Conservation (phyloP, 2,797 vertebrate species). For the Chelidonichthys spinosus region DNA sequence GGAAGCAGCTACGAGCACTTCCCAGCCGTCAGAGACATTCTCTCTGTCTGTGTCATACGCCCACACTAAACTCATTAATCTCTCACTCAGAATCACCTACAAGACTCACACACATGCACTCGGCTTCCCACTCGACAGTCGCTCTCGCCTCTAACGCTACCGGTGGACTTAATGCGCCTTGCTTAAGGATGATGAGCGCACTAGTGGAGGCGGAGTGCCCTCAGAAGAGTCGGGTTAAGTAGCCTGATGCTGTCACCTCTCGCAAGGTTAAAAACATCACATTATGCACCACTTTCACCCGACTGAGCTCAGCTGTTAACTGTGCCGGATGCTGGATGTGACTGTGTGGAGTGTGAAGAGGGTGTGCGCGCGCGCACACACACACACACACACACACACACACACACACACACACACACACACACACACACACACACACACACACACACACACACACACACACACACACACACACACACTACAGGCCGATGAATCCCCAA, state of each 20-base stretch:
- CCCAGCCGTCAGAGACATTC: constrained; percentile 2
- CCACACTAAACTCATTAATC: constrained; percentile 50
- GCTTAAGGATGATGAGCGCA: constrained; percentile 66
- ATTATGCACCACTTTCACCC: constrained; percentile 64
- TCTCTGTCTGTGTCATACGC: constrained; percentile 19
- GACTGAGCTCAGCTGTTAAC: constrained; percentile 44
- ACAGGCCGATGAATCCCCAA: constrained; percentile 41
- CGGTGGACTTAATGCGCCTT: constrained; percentile 66
- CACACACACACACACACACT: constrained; percentile 9
- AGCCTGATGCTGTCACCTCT: constrained; percentile 62
- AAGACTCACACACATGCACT: constrained; percentile 49
- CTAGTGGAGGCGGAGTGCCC: constrained; percentile 61
- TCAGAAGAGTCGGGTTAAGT: constrained; percentile 68
- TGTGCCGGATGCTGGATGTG: constrained; percentile 39
- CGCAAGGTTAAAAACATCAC: constrained; percentile 72
- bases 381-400: not conserved
- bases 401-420: constrained; percentile 23
- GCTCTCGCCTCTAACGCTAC: constrained; percentile 44
- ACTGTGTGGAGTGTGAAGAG: constrained; percentile 19
- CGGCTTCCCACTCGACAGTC: constrained; percentile 54
- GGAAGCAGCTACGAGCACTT: constrained; percentile 3
- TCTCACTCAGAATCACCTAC: constrained; percentile 49
- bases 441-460: constrained; percentile 27
- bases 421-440: constrained; percentile 12
- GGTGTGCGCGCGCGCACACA: not conserved